Evolutionary conservation across 2,113 vertebrate species (phyloP), one percentile per base, ranked within the genome.

Genomic region (Lampris megalopsis): DNA sequence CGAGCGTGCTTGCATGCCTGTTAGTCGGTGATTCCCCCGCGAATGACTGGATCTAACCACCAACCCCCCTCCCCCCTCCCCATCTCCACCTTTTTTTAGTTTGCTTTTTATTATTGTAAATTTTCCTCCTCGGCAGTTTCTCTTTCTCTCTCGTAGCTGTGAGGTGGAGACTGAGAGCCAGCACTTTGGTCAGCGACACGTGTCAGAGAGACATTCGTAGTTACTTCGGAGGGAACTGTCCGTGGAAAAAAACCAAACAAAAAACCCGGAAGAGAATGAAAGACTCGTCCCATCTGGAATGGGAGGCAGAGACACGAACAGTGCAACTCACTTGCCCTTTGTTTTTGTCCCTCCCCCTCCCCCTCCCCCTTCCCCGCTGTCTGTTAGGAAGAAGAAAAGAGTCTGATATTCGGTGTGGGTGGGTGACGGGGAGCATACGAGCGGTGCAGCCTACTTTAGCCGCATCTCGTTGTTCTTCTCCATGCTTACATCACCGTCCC

Each of bases 121-220:
- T 35, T 68, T 76, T 65, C n/a, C 1, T 52, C 38, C 64, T 45
- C n/a, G 64, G 6, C 42, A n/a, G 60, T 64, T 38, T 50, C 56
- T 41, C 0, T 54, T 1, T 47, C 43, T 57, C 9, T n/a, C 24
- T 62, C 50, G 4, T 63, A 66, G 73, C 69, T 77, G 71, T 68
- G 75, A 71, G 73, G 7, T 63, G 58, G 5, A 71, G 68, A 66
- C 38, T 56, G 52, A 53, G 48, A 72, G 62, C 61, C 75, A 60
- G 77, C 64, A 73, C 71, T 68, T 84, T 63, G 82, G 68, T 69
- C 64, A 56, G 35, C 11, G 9, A 67, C 42, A 53, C 24, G n/a
- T 50, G 49, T 49, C 36, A 66, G 68, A 50, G 63, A 56, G 38
- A 1, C 94, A 94, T 92, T 63, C 68, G 9, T 4, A 35, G 24